phyloP scores from a whole-genome alignment of 1,140 invertebrate species.

The Parapsyche elsis region DNA sequence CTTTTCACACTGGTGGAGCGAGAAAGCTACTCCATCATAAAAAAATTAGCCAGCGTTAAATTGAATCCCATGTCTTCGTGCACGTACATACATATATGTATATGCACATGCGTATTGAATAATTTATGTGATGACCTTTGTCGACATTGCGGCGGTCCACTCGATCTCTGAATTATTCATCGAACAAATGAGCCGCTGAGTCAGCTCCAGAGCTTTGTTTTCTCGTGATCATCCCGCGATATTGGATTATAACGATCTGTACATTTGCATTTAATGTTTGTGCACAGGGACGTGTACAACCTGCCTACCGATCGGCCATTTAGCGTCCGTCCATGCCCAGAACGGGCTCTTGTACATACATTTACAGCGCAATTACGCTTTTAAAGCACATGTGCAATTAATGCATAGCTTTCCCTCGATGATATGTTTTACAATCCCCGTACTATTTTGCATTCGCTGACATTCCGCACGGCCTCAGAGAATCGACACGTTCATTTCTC shows the following conservation, averaged over 20 bases:
- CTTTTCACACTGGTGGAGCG: too few species aligned
- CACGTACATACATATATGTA: too few species aligned
- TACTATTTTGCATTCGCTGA: too few species aligned
- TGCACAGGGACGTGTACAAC: background rate
- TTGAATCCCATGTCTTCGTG: background rate
- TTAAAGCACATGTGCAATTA: too few species aligned
- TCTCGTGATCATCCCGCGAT: conserved; percentile 24
- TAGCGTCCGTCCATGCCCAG: background rate
- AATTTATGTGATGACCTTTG: conserved; percentile 37
- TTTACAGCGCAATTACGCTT: too few species aligned
- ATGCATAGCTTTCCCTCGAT: background rate
- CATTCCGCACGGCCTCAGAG: too few species aligned
- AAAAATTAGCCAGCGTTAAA: background rate
- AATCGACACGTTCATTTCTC: too few species aligned
- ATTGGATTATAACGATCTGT: conserved; percentile 30
- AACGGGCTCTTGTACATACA: background rate
- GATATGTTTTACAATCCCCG: background rate
- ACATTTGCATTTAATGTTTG: conserved; percentile 23
- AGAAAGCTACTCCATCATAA: background rate
- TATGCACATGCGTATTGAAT: background rate
- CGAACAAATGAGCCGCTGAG: conserved; percentile 30
- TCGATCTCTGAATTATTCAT: conserved; percentile 25
- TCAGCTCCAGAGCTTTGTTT: conserved; percentile 23
- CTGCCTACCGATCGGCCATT: background rate
- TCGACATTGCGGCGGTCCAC: background rate